phyloP scores from a whole-genome alignment of 2,113 vertebrate species.

The Rhadina sibilatrix region DNA sequence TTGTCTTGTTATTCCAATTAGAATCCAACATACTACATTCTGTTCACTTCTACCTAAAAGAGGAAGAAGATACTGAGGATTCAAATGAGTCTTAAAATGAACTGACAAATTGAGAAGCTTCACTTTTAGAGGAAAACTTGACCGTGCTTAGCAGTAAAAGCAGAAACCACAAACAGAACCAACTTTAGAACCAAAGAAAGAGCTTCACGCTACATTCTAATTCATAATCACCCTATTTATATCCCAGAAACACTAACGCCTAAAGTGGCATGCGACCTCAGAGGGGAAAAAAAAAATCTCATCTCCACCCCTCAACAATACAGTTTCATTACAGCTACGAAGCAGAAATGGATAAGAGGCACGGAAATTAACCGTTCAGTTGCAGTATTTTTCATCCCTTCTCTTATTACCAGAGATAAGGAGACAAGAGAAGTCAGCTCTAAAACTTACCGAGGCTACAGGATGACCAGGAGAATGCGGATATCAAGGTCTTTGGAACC shows the following conservation, averaged over 20 bases:
- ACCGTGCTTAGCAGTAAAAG: not conserved
- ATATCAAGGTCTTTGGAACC: not conserved
- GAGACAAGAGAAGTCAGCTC: not conserved
- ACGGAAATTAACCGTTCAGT: not conserved
- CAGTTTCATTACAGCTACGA: not conserved
- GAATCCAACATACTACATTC: not conserved
- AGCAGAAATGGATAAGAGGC: not conserved
- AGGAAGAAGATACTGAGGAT: not conserved
- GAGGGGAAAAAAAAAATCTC: not conserved
- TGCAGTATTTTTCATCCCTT: not conserved
- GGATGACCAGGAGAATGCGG: not conserved
- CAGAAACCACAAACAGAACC: conserved; percentile 2
- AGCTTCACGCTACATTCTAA: not conserved
- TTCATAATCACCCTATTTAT: not conserved
- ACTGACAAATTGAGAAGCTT: not conserved
- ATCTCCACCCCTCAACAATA: not conserved
- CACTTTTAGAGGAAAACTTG: not conserved
- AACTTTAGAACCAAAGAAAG: not conserved
- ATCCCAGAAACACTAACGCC: not conserved
- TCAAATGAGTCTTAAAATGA: not conserved
- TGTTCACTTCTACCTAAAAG: not conserved
- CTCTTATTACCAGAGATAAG: not conserved
- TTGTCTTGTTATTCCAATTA: not conserved
- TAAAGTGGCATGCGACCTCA: not conserved
- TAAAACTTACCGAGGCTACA: conserved; percentile 11